These are phyloP conservation scores for Nephrotoma appendiculata DNA, from an alignment of 2,888 invertebrate genomes.

Conservation along the genomic window DNA sequence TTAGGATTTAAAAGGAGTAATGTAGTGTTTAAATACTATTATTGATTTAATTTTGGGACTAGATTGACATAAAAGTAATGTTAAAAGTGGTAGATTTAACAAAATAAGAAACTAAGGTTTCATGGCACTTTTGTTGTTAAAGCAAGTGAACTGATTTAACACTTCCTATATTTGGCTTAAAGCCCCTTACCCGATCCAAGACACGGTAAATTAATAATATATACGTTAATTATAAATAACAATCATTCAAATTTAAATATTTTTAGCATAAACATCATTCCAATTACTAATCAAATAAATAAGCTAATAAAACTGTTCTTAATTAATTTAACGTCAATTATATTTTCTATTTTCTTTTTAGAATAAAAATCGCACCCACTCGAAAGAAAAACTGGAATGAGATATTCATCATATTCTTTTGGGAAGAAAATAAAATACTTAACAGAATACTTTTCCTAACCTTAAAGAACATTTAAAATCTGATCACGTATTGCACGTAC, in stretches of 20 bases:
- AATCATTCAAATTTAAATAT: background rate
- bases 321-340: background rate
- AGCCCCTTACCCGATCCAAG: no score
- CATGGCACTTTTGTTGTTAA: no score
- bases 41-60: no score
- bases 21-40: no score
- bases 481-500: background rate
- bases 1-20: no score
- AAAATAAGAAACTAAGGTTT: no score
- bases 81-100: no score
- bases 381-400: background rate
- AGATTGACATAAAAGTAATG: no score
- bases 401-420: background rate
- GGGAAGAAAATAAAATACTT: background rate
- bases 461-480: background rate
- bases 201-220: no score
- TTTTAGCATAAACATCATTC: background rate
- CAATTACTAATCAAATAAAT: background rate
- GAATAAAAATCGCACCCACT: background rate
- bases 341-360: background rate
- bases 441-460: background rate
- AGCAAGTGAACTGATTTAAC: no score
- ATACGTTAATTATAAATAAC: background rate
- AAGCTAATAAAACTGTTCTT: background rate
- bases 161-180: no score